These are phyloP conservation scores for Plotosus lineatus DNA, from an alignment of 2,113 vertebrate species.

Conservation along the genomic window DNA sequence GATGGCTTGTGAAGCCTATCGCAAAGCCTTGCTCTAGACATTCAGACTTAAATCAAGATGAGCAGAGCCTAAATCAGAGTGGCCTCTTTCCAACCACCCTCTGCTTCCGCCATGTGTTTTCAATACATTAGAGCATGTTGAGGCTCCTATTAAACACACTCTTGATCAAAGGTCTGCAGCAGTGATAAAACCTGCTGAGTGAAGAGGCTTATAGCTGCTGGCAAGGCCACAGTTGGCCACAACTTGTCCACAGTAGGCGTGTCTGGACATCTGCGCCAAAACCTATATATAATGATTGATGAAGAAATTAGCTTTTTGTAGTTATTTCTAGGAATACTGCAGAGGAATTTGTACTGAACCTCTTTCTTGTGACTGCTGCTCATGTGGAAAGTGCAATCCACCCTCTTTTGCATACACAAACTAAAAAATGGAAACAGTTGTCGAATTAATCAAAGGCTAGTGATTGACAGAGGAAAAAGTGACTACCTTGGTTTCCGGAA, in stretches of 20 bases:
- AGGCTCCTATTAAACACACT: neutral
- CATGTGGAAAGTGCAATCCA: neutral
- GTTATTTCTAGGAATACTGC: neutral
- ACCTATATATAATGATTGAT: no score
- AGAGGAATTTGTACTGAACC: neutral
- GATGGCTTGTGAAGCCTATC: neutral
- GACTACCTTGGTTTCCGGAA: neutral
- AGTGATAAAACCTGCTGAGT: slow-evolving; percentile 14
- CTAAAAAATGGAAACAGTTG: neutral
- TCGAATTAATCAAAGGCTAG: neutral
- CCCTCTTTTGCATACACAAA: neutral
- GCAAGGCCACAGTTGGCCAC: neutral
- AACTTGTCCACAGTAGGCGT: neutral
- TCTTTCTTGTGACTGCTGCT: neutral
- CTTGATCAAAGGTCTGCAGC: slow-evolving; percentile 22
- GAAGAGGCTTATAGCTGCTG: slow-evolving; percentile 3
- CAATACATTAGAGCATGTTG: slow-evolving; percentile 19
- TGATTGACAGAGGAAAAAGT: neutral
- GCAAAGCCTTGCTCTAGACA: neutral
- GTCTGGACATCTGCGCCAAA: neutral
- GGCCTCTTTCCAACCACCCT: slow-evolving; percentile 16
- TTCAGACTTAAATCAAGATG: slow-evolving; percentile 16
- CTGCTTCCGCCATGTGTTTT: slow-evolving; percentile 16
- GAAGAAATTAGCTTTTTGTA: no score
- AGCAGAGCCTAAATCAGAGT: neutral